A percentile compares a stretch with the other conserved stretches of the same genome.
Evolutionary conservation across 2,797 vertebrate species (phyloP).

Genomic region (Amblyopsis hoosieri): DNA sequence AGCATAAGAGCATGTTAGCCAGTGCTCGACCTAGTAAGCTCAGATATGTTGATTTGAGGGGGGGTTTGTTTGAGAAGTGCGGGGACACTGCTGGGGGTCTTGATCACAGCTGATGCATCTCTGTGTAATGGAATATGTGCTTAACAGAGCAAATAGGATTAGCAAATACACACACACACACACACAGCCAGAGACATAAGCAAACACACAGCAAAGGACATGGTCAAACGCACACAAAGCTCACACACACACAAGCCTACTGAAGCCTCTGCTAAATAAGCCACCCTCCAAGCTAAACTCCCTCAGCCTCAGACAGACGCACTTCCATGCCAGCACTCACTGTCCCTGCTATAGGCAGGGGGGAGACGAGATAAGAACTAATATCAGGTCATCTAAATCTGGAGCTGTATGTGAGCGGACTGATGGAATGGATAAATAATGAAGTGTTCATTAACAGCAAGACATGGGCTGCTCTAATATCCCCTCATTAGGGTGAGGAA

Average conservation of each 20-base stretch:
- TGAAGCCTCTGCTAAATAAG: constrained; percentile 26
- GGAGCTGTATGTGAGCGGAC: background rate
- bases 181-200: constrained; percentile 16
- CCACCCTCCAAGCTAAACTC: constrained; percentile 46
- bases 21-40: constrained; percentile 33
- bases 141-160: constrained; percentile 66
- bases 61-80: constrained; percentile 23
- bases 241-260: constrained; percentile 23
- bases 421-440: constrained; percentile 6
- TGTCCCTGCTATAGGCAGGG: background rate
- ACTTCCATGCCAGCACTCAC: constrained; percentile 12
- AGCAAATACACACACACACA: constrained; percentile 63
- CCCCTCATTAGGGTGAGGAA: background rate
- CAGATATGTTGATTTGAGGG: constrained; percentile 48
- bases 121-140: constrained; percentile 53
- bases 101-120: constrained; percentile 64
- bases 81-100: constrained; percentile 41
- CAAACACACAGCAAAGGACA: constrained; percentile 17
- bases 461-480: background rate
- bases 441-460: constrained; percentile 2
- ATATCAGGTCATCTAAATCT: constrained; percentile 7
- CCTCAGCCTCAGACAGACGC: constrained; percentile 19
- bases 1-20: constrained; percentile 26
- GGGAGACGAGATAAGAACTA: constrained; percentile 7
- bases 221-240: background rate